These are phyloP conservation scores for Heliangelus exortis DNA, from an alignment of 2,797 vertebrate genomes.

Conservation along the genomic window DNA sequence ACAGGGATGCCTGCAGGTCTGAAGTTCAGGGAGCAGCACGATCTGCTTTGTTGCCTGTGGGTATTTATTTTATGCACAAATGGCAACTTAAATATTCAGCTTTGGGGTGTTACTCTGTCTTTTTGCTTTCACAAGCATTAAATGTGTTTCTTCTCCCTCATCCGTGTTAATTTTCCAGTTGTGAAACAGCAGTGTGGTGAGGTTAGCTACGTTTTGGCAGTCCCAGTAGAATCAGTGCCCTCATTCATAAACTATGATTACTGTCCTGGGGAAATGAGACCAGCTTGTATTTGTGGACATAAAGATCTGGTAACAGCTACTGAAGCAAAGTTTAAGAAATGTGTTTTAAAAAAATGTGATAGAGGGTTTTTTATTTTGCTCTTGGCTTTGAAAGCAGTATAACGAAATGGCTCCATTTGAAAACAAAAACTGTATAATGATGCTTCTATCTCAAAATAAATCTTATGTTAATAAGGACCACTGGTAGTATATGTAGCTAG, in stretches of 20 bases:
- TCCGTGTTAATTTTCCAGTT: neutral
- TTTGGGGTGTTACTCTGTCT: neutral
- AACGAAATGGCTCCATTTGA: neutral
- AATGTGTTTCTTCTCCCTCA: neutral
- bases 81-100: neutral
- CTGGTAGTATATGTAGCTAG: conserved; percentile 1
- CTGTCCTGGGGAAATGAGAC: neutral
- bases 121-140: neutral
- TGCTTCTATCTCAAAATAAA: conserved; percentile 53
- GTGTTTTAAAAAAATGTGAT: fast-evolving
- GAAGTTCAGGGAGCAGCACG: neutral
- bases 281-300: neutral
- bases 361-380: neutral
- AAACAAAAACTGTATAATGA: conserved; percentile 45
- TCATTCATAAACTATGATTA: conserved; percentile 24
- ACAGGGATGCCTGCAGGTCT: neutral
- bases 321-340: conserved; percentile 1
- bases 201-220: neutral
- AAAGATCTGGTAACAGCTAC: neutral
- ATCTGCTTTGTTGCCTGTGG: neutral
- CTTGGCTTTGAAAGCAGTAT: conserved; percentile 27
- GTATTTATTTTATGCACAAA: neutral
- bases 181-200: neutral
- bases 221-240: neutral
- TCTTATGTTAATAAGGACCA: conserved; percentile 30